Conservation (phyloP, 2,113 vertebrate species). For the Suricata suricatta region DNA sequence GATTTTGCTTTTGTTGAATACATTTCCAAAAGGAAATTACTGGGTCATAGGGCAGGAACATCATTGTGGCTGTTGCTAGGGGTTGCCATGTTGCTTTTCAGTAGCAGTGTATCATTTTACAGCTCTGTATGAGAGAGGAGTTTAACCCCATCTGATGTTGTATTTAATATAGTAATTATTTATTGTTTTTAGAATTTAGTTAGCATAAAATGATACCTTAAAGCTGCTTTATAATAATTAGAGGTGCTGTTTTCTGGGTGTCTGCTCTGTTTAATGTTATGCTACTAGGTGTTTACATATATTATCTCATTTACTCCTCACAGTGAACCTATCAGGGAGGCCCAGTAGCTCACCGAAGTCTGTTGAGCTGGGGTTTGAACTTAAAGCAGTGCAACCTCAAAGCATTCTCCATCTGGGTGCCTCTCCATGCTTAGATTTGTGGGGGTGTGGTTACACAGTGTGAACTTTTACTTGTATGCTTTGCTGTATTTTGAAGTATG, state of each 20-base stretch:
- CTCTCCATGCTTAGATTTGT: not conserved
- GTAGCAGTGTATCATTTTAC: not conserved
- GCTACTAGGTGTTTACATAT: not conserved
- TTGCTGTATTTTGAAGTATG: not conserved
- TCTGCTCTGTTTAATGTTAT: not conserved
- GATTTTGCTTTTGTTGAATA: constrained; percentile 23
- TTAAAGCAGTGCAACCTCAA: not conserved
- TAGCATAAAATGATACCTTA: not conserved
- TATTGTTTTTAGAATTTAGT: constrained; percentile 36
- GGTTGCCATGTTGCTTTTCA: not conserved
- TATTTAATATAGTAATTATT: not conserved
- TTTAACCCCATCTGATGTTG: not conserved
- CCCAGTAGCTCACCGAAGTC: not conserved
- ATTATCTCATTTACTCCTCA: not conserved
- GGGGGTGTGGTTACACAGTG: not conserved
- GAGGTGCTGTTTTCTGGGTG: not conserved
- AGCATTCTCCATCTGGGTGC: not conserved
- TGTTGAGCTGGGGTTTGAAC: not conserved
- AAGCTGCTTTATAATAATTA: constrained; percentile 7
- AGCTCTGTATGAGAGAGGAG: not conserved
- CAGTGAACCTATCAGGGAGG: not conserved
- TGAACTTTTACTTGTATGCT: not conserved
- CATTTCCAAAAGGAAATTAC: constrained; percentile 13
- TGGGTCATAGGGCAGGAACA: not conserved
- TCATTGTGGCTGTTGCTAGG: not conserved